Base-by-base conservation (phyloP, 1,140 invertebrate species). In the Muscidifurax raptorellus region DNA sequence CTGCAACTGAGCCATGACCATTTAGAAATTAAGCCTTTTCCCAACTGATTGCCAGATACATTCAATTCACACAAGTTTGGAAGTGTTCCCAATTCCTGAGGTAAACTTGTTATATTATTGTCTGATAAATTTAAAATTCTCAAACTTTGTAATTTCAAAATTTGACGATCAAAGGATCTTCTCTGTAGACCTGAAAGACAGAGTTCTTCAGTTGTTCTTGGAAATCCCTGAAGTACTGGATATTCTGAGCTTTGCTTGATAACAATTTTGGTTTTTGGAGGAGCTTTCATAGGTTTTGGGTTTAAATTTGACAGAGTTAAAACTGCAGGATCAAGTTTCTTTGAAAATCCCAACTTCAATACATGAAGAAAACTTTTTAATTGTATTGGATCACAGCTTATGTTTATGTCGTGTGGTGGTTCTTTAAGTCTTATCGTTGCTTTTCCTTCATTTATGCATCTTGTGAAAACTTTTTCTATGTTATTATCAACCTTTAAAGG, bases 41-140 rank as follows among this genome's bases (percentile, higher is more conserved):
- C 94, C 32, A 98, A 91, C 77, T 91, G 89, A 93, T 98, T 98
- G 83, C 96, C 94, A 9, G 95, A 92, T 27, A 98, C 87, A 93
- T 95, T 94, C 15, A 98, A 90, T 88, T 96, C 95, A 86, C 94
- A 94, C 75, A 98, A 90, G 85, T 95, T 93, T 4, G 94, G 89
- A 78, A 97, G 89, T 64, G 94, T 92, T 83, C 96, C 96, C 81
- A 98, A 87, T 90, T 96, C 96, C 32, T 94, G 91, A 25, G 97
- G 97, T 36, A 98, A 90, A 87, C 92, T 94, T 77, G 94, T 94
- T 59, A 98, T 93, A 82, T 95, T 93, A 94, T 98, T 98, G 84
- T 96, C 94, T 52, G 95, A 96, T 72, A 97, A 92, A 94, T 98
- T 95, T 81, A 98, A 93, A 64, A 95, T 87, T 86, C 93, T 94